Percentiles rank a stretch among this genome's conserved stretches.
phyloP scores from a whole-genome alignment of 2,888 invertebrate genomes.

The Pollenia amentaria region DNA sequence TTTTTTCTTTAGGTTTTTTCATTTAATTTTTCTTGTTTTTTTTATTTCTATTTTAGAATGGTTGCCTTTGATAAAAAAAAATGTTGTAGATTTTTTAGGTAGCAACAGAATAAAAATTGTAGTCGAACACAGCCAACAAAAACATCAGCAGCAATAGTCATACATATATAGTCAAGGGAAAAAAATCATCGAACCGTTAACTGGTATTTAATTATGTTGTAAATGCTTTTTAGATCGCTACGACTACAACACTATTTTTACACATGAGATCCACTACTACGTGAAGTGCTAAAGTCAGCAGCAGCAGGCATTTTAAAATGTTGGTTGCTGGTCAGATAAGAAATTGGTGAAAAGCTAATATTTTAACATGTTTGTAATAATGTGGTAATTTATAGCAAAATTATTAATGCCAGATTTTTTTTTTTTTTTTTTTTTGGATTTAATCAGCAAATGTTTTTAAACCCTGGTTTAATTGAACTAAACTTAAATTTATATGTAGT shows the following conservation, averaged over 20 bases:
- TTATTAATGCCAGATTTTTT: neutral
- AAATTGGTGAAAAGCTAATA: conserved; percentile 6
- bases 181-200: conserved; percentile 83
- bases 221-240: conserved; percentile 61
- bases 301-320: conserved; percentile 3
- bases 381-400: neutral
- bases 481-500: too few species aligned
- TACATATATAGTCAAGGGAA: conserved; percentile 60
- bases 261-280: conserved; percentile 41
- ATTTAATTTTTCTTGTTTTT: conserved; percentile 1
- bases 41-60: conserved; percentile 51
- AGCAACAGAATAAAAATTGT: conserved; percentile 52
- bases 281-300: conserved; percentile 20
- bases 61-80: conserved; percentile 41
- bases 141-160: conserved; percentile 27
- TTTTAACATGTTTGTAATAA: neutral
- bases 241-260: conserved; percentile 40
- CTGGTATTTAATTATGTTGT: conserved; percentile 82
- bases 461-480: too few species aligned
- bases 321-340: conserved; percentile 43
- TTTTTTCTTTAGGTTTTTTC: neutral
- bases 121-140: neutral
- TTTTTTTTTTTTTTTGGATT: too few species aligned
- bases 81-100: conserved; percentile 53
- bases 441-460: too few species aligned